Conservation (phyloP, 2,888 invertebrate species). For the Drosophila monieri region DNA sequence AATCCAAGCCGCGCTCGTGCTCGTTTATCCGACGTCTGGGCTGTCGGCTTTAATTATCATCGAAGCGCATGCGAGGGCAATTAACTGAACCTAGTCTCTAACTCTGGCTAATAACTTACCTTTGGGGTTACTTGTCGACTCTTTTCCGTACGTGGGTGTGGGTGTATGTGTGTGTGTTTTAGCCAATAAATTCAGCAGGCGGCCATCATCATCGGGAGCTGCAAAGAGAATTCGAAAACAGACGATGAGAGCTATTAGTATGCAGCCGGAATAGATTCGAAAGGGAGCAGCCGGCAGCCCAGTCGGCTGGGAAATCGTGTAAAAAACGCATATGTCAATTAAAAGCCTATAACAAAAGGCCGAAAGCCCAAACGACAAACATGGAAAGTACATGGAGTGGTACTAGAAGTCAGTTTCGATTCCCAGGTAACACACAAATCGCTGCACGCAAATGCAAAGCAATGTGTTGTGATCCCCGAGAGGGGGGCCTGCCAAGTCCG, state of each 20-base stretch:
- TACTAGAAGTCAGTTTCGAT: constrained; percentile 48
- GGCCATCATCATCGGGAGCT: constrained; percentile 45
- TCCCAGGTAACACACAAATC: constrained; percentile 53
- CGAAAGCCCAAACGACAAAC: constrained; percentile 35
- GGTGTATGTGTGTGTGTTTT: constrained; percentile 33
- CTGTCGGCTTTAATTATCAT: constrained; percentile 61
- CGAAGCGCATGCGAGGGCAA: constrained; percentile 59
- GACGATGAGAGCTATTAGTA: constrained; percentile 56
- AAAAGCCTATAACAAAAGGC: constrained; percentile 68
- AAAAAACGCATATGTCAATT: constrained; percentile 74
- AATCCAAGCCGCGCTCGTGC: constrained; percentile 27
- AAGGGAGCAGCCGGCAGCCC: constrained; percentile 32
- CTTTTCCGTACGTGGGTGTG: constrained; percentile 17
- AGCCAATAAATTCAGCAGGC: constrained; percentile 66
- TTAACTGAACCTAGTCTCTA: constrained; percentile 61
- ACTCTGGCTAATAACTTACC: constrained; percentile 61
- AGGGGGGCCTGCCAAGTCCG: constrained; percentile 13
- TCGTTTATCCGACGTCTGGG: constrained; percentile 14
- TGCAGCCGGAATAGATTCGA: constrained; percentile 51
- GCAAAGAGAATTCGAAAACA: constrained; percentile 32
- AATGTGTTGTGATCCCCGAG: constrained; percentile 26
- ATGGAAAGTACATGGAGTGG: constrained; percentile 22
- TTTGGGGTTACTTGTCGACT: constrained; percentile 26
- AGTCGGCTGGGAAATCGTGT: constrained; percentile 68
- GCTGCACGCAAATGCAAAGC: constrained; percentile 77